phyloP scores from a whole-genome alignment of 2,113 vertebrate species.

The Cheilinus undulatus region DNA sequence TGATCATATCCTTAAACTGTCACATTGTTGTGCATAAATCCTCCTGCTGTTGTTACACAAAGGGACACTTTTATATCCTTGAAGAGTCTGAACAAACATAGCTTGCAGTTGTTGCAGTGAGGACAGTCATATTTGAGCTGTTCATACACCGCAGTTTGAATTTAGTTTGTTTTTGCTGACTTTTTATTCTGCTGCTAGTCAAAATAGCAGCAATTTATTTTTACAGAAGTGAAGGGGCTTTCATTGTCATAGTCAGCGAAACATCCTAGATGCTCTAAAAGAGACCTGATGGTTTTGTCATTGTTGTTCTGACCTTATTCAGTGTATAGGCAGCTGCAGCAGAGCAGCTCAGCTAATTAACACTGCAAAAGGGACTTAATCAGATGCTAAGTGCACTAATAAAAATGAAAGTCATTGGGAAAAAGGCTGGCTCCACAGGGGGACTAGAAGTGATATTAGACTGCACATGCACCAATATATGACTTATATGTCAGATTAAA shows the following conservation, averaged over 20 bases:
- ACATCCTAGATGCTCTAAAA: slow-evolving; percentile 42
- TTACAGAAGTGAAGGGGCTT: background rate
- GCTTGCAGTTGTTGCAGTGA: background rate
- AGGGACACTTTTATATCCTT: background rate
- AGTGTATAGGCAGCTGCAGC: slow-evolving; percentile 42
- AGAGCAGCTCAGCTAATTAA: slow-evolving; percentile 74
- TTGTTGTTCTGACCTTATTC: slow-evolving; percentile 76
- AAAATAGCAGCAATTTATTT: background rate
- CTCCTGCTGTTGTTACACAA: background rate
- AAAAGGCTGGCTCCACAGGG: slow-evolving; percentile 44
- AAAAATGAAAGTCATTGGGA: slow-evolving; percentile 71
- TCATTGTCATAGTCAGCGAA: slow-evolving; percentile 10
- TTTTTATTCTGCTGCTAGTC: background rate
- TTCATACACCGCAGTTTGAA: background rate
- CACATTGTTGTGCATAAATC: too few species aligned
- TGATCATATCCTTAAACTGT: too few species aligned
- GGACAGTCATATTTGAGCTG: background rate
- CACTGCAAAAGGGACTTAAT: slow-evolving; percentile 70
- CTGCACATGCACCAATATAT: background rate
- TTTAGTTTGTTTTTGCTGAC: background rate
- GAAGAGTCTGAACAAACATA: background rate
- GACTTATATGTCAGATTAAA: background rate
- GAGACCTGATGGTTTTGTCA: slow-evolving; percentile 66
- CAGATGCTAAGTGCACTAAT: slow-evolving; percentile 72
- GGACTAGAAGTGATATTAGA: slow-evolving; percentile 37